Evolutionary conservation across 2,888 invertebrate genomes (phyloP).

Genomic region (Hypena proboscidalis): DNA sequence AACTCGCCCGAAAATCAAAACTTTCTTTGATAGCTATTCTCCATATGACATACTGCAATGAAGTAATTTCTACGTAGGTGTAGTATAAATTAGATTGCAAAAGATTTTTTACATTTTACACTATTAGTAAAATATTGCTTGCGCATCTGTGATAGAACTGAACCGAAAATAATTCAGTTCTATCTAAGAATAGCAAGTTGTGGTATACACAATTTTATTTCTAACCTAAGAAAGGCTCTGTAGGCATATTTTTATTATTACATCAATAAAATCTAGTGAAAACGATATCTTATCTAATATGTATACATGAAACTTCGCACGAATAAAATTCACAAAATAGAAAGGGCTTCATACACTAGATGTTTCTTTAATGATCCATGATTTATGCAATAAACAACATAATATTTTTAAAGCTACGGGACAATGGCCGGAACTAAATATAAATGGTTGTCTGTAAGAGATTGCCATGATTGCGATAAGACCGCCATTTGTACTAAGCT

Average conservation of each 20-base stretch:
- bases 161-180: slow-evolving; percentile 1
- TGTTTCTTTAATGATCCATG: background rate
- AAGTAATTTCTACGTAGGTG: no score
- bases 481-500: no score
- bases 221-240: slow-evolving; percentile 42
- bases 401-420: no score
- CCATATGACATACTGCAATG: no score
- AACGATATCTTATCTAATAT: slow-evolving; percentile 40
- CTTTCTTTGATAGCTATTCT: no score
- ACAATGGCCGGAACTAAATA: no score
- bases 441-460: no score
- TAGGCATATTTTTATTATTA: slow-evolving; percentile 36
- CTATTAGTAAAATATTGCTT: slow-evolving; percentile 16
- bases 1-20: no score
- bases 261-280: slow-evolving; percentile 29
- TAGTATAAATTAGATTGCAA: slow-evolving; percentile 4
- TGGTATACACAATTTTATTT: slow-evolving; percentile 8
- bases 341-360: background rate
- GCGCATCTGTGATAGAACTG: slow-evolving; percentile 15
- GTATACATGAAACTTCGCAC: slow-evolving; percentile 36
- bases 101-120: slow-evolving; percentile 15
- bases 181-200: slow-evolving; percentile 19
- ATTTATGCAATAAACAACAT: background rate
- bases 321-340: slow-evolving; percentile 29
- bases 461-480: no score